phyloP scores from a whole-genome alignment of 2,888 invertebrate species.

The Parascotia fuliginaria region DNA sequence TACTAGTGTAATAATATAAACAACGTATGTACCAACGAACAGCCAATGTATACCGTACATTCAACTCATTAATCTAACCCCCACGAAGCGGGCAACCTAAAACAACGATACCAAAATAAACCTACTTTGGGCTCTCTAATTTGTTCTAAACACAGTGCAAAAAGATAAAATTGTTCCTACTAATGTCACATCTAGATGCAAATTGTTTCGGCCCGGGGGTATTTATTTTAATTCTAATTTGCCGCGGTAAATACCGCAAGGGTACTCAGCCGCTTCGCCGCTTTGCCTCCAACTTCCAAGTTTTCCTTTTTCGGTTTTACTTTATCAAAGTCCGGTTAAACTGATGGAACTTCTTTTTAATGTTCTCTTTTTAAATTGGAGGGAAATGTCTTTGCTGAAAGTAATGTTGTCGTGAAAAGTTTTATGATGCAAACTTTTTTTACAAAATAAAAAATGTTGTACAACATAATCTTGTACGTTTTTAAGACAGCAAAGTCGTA shows the following conservation, averaged over 20 bases:
- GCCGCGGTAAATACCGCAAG: constrained; percentile 78
- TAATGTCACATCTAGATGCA: constrained; percentile 85
- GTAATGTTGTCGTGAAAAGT: not conserved
- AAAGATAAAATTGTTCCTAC: constrained; percentile 66
- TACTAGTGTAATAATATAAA: too few relatives aligned
- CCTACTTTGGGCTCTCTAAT: constrained; percentile 45
- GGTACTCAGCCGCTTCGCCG: constrained; percentile 54
- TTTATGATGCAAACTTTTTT: not conserved
- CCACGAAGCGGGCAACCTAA: constrained; percentile 31
- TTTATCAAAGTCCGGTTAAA: constrained; percentile 42
- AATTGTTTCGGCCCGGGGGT: constrained; percentile 76
- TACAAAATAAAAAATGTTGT: too few relatives aligned
- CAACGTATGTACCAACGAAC: not conserved
- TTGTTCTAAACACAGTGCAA: constrained; percentile 51
- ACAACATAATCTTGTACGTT: too few relatives aligned
- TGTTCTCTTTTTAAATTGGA: constrained; percentile 14
- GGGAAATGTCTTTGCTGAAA: constrained; percentile 6
- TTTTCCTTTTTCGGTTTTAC: constrained; percentile 44
- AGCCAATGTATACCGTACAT: constrained; percentile 6
- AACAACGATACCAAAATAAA: constrained; percentile 33
- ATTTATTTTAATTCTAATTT: constrained; percentile 82
- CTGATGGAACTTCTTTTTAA: constrained; percentile 33
- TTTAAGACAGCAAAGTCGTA: too few relatives aligned
- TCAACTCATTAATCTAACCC: constrained; percentile 31
- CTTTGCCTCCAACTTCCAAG: constrained; percentile 40